A percentile compares a stretch with the other conserved stretches of the same genome.
phyloP scores from a whole-genome alignment of 1,140 invertebrate genomes.

The Penaeus indicus region DNA sequence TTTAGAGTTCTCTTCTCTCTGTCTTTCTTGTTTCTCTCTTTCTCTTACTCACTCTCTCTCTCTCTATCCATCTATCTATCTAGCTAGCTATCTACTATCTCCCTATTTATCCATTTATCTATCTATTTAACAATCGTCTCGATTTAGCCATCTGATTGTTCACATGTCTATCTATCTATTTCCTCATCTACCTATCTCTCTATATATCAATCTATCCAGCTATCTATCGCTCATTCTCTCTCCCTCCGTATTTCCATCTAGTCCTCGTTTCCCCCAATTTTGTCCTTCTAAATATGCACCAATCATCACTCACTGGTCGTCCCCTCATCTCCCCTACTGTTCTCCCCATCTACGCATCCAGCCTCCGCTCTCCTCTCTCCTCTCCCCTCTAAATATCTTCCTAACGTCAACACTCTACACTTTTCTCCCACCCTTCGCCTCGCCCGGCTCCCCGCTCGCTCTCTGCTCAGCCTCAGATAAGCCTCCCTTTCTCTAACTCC shows the following conservation, averaged over 20 bases:
- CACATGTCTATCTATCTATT: background rate
- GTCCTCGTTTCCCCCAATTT: background rate
- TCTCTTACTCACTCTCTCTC: background rate
- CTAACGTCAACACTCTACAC: too few species aligned
- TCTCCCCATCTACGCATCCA: too few species aligned
- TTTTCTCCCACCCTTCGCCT: too few species aligned
- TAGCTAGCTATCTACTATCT: background rate
- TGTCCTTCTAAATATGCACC: background rate
- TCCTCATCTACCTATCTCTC: background rate
- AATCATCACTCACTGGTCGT: too few species aligned
- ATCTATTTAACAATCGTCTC: background rate
- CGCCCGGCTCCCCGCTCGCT: too few species aligned
- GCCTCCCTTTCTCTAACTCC: too few species aligned
- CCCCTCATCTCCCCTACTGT: too few species aligned
- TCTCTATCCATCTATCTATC: background rate
- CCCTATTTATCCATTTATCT: background rate
- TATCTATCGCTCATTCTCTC: background rate
- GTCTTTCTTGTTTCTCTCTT: background rate
- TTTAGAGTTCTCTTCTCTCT: background rate
- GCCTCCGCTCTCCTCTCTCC: background rate
- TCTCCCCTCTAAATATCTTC: too few species aligned
- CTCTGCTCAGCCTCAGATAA: too few species aligned
- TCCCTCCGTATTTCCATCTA: background rate
- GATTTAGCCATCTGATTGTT: background rate
- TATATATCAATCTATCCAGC: background rate